Conservation (phyloP, 1,140 invertebrate genomes). For the Leucophenga varia region DNA sequence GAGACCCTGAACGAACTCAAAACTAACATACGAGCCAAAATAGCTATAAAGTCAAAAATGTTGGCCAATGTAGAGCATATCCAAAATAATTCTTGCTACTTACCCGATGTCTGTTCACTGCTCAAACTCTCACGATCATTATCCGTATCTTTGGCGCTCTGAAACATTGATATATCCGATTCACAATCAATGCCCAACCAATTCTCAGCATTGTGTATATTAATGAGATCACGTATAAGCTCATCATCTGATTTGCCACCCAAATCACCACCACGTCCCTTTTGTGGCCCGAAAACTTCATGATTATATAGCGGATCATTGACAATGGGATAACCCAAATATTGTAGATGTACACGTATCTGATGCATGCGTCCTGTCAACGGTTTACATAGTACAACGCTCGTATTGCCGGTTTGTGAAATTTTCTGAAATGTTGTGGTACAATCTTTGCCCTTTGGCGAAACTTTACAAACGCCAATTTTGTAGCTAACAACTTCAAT, state of each 20-base stretch:
- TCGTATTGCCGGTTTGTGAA: slow-evolving; percentile 83
- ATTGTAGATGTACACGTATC: slow-evolving; percentile 98
- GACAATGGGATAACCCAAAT: slow-evolving; percentile 91
- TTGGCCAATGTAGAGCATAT: too few species aligned
- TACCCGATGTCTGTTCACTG: slow-evolving; percentile 39
- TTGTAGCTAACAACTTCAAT: slow-evolving; percentile 94
- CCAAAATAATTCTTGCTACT: too few species aligned
- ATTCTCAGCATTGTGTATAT: slow-evolving; percentile 86
- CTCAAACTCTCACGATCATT: slow-evolving; percentile 46
- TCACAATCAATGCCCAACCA: slow-evolving; percentile 87
- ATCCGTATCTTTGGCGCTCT: slow-evolving; percentile 64
- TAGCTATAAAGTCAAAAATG: too few species aligned
- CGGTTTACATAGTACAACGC: slow-evolving; percentile 90
- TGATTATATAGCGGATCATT: slow-evolving; percentile 97
- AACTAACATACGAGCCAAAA: too few species aligned
- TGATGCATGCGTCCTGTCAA: slow-evolving; percentile 98
- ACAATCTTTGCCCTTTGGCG: slow-evolving; percentile 86
- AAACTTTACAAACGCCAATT: slow-evolving; percentile 92
- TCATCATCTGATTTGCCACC: slow-evolving; percentile 86
- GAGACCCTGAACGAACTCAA: too few species aligned
- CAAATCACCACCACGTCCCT: slow-evolving; percentile 86
- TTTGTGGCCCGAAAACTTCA: slow-evolving; percentile 84
- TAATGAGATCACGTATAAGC: slow-evolving; percentile 80
- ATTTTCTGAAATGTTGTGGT: slow-evolving; percentile 86
- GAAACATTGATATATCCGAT: slow-evolving; percentile 76